A percentile compares a stretch with the other conserved stretches of the same genome.
Evolutionary conservation across 2,113 vertebrate species (phyloP).

Genomic region (Sphaerodactylus townsendi): DNA sequence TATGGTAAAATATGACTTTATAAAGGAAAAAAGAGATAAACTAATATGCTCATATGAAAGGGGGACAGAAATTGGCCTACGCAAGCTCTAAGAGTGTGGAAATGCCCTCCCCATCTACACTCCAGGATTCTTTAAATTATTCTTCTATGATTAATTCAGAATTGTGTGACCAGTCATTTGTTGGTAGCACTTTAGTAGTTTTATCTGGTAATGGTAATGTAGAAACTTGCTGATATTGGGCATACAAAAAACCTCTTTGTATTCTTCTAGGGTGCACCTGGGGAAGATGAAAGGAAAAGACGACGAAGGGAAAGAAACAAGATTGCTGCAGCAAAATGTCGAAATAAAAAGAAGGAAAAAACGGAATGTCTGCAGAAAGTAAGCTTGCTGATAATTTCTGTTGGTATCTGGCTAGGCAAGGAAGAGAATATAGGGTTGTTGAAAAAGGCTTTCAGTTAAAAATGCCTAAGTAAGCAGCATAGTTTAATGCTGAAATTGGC

Average conservation of each 20-base stretch:
- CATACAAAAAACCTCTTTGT: conserved; percentile 13
- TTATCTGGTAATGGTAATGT: not conserved
- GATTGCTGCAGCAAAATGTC: conserved; percentile 93
- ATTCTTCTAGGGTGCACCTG: conserved; percentile 71
- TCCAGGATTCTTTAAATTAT: too few relatives aligned
- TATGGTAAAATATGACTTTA: too few relatives aligned
- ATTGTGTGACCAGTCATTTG: not conserved
- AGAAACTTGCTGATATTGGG: not conserved
- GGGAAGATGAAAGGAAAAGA: conserved; percentile 90
- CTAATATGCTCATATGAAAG: too few relatives aligned
- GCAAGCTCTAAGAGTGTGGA: too few relatives aligned
- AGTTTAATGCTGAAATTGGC: not conserved
- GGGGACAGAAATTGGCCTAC: too few relatives aligned
- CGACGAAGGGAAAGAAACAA: conserved; percentile 95
- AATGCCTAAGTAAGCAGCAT: not conserved
- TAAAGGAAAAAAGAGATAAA: too few relatives aligned
- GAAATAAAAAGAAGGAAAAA: conserved; percentile 98
- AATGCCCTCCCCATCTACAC: too few relatives aligned
- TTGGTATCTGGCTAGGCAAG: not conserved
- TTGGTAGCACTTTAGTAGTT: not conserved
- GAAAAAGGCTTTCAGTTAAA: not conserved
- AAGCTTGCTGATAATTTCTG: conserved; percentile 40
- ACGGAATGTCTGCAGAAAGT: conserved; percentile 94
- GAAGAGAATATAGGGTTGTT: not conserved
- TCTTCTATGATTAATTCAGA: not conserved